Evolutionary conservation across 2,113 vertebrate genomes (phyloP).

Genomic region (Natator depressus): DNA sequence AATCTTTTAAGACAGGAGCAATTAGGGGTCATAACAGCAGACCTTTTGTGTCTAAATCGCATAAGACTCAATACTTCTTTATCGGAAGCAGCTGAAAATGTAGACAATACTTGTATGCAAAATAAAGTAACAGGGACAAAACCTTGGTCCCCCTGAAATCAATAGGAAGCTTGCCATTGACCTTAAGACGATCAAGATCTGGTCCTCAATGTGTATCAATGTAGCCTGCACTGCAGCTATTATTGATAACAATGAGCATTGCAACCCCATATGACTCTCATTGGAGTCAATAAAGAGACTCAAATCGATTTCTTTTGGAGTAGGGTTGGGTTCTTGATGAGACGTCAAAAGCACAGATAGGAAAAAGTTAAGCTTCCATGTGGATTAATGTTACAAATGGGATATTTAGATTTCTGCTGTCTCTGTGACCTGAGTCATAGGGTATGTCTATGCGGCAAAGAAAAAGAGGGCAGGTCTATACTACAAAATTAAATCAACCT

Average conservation of each 20-base stretch:
- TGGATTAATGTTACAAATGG: background rate
- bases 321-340: background rate
- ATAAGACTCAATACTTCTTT: background rate
- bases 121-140: background rate
- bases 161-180: background rate
- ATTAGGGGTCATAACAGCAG: conserved; percentile 44
- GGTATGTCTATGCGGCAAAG: background rate
- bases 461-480: background rate
- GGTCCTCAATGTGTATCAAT: background rate
- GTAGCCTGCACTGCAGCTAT: background rate
- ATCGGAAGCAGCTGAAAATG: conserved; percentile 26
- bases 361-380: background rate
- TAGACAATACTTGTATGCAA: background rate
- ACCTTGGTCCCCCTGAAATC: background rate
- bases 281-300: background rate
- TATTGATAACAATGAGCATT: background rate
- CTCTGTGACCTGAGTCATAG: background rate
- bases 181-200: background rate
- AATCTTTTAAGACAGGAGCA: conserved; percentile 68
- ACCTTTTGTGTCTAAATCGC: background rate
- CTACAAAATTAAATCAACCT: background rate
- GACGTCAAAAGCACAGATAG: background rate
- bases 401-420: accelerated
- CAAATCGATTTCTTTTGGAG: background rate
- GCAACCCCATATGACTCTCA: background rate